phyloP scores from a whole-genome alignment of 1,140 invertebrate species.

The Cephus cinctus region DNA sequence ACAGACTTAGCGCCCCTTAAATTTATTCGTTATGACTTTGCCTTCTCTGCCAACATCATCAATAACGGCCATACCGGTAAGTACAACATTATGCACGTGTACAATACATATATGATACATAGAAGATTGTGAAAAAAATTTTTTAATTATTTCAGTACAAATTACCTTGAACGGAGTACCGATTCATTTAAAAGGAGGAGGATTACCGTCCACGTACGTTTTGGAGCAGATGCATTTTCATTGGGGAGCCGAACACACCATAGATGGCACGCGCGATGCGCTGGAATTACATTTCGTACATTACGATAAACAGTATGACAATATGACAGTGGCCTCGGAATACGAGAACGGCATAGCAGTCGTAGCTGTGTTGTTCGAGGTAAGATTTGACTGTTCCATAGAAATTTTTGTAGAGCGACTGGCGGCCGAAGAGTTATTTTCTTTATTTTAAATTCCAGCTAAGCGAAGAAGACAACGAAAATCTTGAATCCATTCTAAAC shows the following conservation, averaged over 20 bases:
- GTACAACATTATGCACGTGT: neutral
- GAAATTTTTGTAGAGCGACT: no score
- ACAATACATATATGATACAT: neutral
- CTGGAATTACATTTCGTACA: conserved; percentile 73
- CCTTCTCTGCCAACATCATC: conserved; percentile 15
- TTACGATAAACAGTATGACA: conserved; percentile 61
- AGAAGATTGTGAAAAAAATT: neutral
- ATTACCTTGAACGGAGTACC: conserved; percentile 36
- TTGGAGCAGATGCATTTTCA: conserved; percentile 76
- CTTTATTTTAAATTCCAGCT: conserved; percentile 33
- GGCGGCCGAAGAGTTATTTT: neutral
- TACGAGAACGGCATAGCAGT: conserved; percentile 68
- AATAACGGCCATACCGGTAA: conserved; percentile 39
- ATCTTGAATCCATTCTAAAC: conserved; percentile 50
- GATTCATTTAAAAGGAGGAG: conserved; percentile 53
- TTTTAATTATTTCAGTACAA: conserved; percentile 39
- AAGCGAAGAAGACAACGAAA: conserved; percentile 51
- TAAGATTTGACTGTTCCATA: conserved; percentile 34
- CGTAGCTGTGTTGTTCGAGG: conserved; percentile 68
- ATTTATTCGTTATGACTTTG: conserved; percentile 32
- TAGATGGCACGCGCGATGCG: conserved; percentile 60
- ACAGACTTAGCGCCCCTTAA: conserved; percentile 30
- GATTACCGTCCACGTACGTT: conserved; percentile 57
- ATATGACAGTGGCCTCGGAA: conserved; percentile 57
- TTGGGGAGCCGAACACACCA: conserved; percentile 76